Base-by-base conservation (phyloP, 2,113 vertebrate species). In the Gnathonemus echidnorhynchus region DNA sequence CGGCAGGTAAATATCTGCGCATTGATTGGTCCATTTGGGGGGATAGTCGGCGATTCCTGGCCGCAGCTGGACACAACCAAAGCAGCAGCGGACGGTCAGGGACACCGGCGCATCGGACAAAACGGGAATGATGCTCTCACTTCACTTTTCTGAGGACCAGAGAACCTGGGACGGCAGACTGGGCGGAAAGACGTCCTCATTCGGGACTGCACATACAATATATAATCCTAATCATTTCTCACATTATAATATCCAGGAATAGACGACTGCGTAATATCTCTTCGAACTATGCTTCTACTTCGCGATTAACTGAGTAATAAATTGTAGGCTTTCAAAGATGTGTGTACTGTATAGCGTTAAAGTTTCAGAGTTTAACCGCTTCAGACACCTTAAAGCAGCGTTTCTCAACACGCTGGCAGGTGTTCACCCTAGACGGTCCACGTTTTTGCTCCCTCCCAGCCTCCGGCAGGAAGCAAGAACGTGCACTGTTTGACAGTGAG, bases 21-120 rank as follows among this genome's bases (percentile, higher is more conserved):
- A 66, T 66, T 88, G 53, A 88, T 66, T 88, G 53, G 87, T 62
- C 53, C 52, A 24, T 66, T 62, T 62, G 87, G 13, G 27, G 56
- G 62, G 46, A 48, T 21, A 50, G 66, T 50, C 62, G 13, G 42
- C 88, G 42, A 27, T 39, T 77, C 6, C 66, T 35, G 62, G 45
- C 15, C 46, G 66, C 46, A 62, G n/a, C 88, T 49, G 62, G 62
- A 74, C 58, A 74, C 80, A 27, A 49, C 5, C 10, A 88, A 48
- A 48, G 17, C 66, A 27, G 88, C 5, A 1, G 88, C 24, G 42
- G 24, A 45, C 11, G 3, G 53, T n/a, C 27, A 39, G 45, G 83
- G 70, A 62, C 66, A 46, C 39, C 9, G 35, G 24, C 24, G 21
- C 87, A 66, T 62, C 24, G 58, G 87, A 46, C 87, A 88, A 10